Evolutionary conservation across 2,113 vertebrate species (phyloP).

Genomic region (Galemys pyrenaicus): DNA sequence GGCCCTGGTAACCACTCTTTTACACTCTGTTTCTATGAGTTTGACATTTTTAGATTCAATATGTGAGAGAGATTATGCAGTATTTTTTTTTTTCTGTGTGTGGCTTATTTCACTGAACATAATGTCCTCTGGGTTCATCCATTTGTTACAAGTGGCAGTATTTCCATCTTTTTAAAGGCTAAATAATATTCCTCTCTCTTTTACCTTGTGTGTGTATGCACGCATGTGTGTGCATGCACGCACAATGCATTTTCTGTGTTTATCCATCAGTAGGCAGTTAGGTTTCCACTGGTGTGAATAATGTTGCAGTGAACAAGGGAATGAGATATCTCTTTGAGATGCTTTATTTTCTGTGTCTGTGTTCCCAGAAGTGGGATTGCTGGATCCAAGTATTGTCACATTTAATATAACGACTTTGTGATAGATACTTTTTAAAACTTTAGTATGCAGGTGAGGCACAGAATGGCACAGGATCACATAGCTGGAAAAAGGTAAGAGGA

Average conservation of each 20-base stretch:
- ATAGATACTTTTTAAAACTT: not conserved
- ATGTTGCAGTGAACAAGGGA: not conserved
- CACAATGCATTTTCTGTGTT: not conserved
- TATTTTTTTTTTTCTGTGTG: not conserved
- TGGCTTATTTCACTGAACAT: not conserved
- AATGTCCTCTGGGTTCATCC: not conserved
- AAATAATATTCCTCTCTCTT: not conserved
- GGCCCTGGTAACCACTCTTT: not conserved
- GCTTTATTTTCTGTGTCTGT: not conserved
- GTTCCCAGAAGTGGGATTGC: not conserved
- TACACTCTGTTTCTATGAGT: not conserved
- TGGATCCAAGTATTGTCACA: not conserved
- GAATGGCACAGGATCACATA: not conserved
- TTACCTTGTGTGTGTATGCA: not conserved
- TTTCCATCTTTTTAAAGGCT: slow-evolving; percentile 5
- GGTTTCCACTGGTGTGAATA: not conserved
- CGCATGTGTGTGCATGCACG: too few species aligned
- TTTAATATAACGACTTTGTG: not conserved
- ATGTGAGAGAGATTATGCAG: not conserved
- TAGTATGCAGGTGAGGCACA: not conserved
- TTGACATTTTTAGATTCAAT: not conserved
- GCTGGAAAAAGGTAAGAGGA: not conserved
- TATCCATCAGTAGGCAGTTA: not conserved
- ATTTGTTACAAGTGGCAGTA: not conserved
- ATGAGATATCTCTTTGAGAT: not conserved